phyloP scores from a whole-genome alignment of 2,888 invertebrate genomes.

The Anoplius nigerrimus region DNA sequence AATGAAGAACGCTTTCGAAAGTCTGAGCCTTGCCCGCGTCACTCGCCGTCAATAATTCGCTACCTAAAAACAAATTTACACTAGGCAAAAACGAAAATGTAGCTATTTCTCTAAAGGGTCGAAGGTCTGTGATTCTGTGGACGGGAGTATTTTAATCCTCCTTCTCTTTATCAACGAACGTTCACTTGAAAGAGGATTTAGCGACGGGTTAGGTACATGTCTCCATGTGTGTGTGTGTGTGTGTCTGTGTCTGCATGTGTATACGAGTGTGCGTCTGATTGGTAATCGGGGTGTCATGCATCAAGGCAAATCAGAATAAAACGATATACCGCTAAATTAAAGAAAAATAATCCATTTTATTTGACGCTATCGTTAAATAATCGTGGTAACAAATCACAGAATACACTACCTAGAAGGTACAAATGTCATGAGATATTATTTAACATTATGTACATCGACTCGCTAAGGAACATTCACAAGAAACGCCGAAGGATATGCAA shows the following conservation, averaged over 20 bases:
- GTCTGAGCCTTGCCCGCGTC: too few species aligned
- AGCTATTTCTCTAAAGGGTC: too few species aligned
- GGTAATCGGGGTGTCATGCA: slow-evolving; percentile 45
- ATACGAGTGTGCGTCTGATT: background rate
- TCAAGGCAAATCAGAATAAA: slow-evolving; percentile 49
- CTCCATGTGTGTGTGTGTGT: slow-evolving; percentile 14
- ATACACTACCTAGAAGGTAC: slow-evolving; percentile 42
- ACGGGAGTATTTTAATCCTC: too few species aligned
- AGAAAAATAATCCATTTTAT: slow-evolving; percentile 64
- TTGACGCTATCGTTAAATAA: slow-evolving; percentile 53
- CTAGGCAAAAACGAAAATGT: too few species aligned
- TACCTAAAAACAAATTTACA: too few species aligned
- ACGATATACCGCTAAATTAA: slow-evolving; percentile 52
- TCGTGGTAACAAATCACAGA: slow-evolving; percentile 52
- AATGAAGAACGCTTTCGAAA: too few species aligned
- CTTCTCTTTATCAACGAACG: too few species aligned
- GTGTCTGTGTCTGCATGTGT: slow-evolving; percentile 6
- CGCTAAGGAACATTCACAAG: slow-evolving; percentile 47
- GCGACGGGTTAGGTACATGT: too few species aligned
- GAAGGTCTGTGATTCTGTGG: background rate
- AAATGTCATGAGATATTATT: slow-evolving; percentile 41
- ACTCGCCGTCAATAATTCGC: too few species aligned
- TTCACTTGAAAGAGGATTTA: too few species aligned
- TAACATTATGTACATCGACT: slow-evolving; percentile 51
- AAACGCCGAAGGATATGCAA: slow-evolving; percentile 28